A percentile compares a stretch with the other conserved stretches of the same genome.
Evolutionary conservation across 2,113 vertebrate genomes (phyloP).

Genomic region (Peromyscus californicus): DNA sequence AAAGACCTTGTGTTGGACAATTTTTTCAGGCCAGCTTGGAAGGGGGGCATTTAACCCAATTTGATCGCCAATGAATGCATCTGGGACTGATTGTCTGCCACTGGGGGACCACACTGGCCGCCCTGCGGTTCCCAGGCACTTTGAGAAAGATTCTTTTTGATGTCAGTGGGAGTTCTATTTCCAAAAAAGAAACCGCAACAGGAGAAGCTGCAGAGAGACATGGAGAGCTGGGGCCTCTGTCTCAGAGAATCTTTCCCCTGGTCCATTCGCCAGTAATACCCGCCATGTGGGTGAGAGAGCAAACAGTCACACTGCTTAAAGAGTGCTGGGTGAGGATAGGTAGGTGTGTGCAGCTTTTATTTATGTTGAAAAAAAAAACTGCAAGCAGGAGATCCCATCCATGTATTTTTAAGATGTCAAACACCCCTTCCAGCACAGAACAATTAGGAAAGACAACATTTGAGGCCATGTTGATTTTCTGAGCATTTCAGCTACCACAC

Average conservation of each 20-base stretch:
- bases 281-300: rapidly evolving
- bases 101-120: constrained; percentile 15
- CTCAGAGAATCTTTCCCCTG: neutral
- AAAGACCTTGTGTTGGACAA: constrained; percentile 71
- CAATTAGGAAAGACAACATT: neutral
- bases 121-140: constrained; percentile 55
- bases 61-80: constrained; percentile 67
- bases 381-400: neutral
- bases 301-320: rapidly evolving
- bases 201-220: neutral
- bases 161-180: constrained; percentile 76
- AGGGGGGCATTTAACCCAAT: constrained; percentile 81
- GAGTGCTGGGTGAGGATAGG: neutral
- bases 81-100: neutral
- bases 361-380: neutral
- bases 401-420: neutral
- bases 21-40: constrained; percentile 74
- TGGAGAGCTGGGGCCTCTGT: neutral
- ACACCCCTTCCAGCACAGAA: neutral
- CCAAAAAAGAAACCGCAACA: constrained; percentile 38
- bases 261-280: neutral
- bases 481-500: neutral
- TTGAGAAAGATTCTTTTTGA: constrained; percentile 75
- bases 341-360: neutral
- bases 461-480: neutral